A percentile compares a stretch with the other conserved stretches of the same genome.
These are phyloP conservation scores for Taenioides sp. DNA, from an alignment of 2,797 vertebrate genomes.

Conservation along the genomic window DNA sequence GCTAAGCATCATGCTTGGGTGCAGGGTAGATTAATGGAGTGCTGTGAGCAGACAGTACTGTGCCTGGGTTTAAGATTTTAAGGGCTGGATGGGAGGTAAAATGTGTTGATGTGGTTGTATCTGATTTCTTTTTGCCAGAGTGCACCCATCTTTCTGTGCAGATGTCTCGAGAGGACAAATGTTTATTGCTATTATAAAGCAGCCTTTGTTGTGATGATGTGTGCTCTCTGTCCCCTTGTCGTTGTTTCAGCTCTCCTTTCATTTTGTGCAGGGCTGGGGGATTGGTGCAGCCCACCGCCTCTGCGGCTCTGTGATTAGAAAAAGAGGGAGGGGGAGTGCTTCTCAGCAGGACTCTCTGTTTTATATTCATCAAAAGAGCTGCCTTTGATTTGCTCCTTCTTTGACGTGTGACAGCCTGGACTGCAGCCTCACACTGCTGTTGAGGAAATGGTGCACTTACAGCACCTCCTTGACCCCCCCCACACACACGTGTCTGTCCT, in stretches of 20 bases:
- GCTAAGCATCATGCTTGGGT: conserved; percentile 30
- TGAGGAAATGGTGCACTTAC: conserved; percentile 79
- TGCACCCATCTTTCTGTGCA: conserved; percentile 61
- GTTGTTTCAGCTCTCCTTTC: conserved; percentile 76
- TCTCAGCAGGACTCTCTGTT: conserved; percentile 84
- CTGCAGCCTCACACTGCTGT: conserved; percentile 74
- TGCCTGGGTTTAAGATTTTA: conserved; percentile 42
- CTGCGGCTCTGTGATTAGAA: conserved; percentile 82
- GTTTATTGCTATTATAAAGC: conserved; percentile 83
- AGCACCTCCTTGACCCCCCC: conserved; percentile 32
- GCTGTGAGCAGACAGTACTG: conserved; percentile 41
- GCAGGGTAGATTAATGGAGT: conserved; percentile 12
- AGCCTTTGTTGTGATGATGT: conserved; percentile 81
- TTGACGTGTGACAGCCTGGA: conserved; percentile 80
- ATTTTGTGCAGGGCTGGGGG: conserved; percentile 69
- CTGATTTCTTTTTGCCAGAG: conserved; percentile 39
- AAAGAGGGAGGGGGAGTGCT: conserved; percentile 77
- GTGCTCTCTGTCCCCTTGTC: conserved; percentile 65
- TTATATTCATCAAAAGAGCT: conserved; percentile 89
- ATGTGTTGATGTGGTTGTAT: conserved; percentile 57
- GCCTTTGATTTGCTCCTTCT: conserved; percentile 85
- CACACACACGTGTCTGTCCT: conserved; percentile 38
- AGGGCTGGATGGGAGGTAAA: conserved; percentile 45
- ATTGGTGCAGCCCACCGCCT: conserved; percentile 69
- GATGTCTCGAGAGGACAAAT: conserved; percentile 75